phyloP scores from a whole-genome alignment of 1,140 invertebrate species.

The Drosophila nigrodunni region DNA sequence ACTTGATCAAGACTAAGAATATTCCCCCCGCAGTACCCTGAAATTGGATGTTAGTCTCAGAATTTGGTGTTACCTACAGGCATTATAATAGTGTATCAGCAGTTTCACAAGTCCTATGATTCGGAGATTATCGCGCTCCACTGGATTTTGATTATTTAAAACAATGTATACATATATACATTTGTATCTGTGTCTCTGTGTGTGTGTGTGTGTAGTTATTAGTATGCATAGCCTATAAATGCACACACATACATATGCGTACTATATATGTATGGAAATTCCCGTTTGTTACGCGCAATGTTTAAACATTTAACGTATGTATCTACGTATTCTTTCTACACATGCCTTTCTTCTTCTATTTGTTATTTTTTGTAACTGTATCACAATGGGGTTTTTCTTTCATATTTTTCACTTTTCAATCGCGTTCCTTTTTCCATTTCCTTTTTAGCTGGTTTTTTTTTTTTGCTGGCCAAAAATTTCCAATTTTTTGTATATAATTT shows the following conservation, averaged over 20 bases:
- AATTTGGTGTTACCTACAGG: too few relatives aligned
- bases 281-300: constrained; percentile 39
- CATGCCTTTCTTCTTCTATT: constrained; percentile 28
- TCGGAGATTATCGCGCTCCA: too few relatives aligned
- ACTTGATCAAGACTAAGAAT: too few relatives aligned
- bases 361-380: constrained; percentile 46
- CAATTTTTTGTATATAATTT: constrained; percentile 7
- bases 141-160: too few relatives aligned
- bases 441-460: constrained; percentile 38
- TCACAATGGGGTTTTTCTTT: constrained; percentile 40
- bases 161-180: constrained; percentile 19
- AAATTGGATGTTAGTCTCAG: too few relatives aligned
- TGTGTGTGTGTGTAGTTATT: too few relatives aligned
- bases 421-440: constrained; percentile 17
- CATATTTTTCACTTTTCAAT: constrained; percentile 2
- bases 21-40: too few relatives aligned
- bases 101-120: too few relatives aligned
- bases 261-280: constrained; percentile 21
- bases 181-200: too few relatives aligned
- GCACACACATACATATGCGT: constrained; percentile 17
- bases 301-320: constrained; percentile 54
- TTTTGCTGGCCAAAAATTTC: constrained; percentile 45
- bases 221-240: constrained; percentile 7
- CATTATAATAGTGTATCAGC: too few relatives aligned
- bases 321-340: constrained; percentile 48